Evolutionary conservation across 1,140 invertebrate species (phyloP), one percentile per base, ranked within the genome.

Genomic region (Diorhabda carinulata): DNA sequence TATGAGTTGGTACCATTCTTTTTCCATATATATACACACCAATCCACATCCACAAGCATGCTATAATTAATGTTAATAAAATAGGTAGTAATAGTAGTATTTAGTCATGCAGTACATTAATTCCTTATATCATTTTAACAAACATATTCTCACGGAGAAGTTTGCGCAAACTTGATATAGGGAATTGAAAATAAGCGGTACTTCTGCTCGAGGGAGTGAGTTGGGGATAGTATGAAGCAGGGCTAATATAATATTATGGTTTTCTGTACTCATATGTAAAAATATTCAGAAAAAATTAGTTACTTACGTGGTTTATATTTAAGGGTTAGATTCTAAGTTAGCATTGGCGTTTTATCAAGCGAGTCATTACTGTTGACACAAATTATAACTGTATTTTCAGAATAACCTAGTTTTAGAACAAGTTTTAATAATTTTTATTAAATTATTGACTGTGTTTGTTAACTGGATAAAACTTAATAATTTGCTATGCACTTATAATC

Each of bases 131-230:
- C 47, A 52, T 52, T 52, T 52, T 52, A 52, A 6, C 6, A 6
- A 52, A 52, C n/a, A 52, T 3, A 4, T 52, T 52, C 6, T 52
- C n/a, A 52, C 6, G n/a, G 2, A 52, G n/a, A 3, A 52, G 47
- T 52, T n/a, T 52, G 47, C 47, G 6, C 6, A 52, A 52, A 43
- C 40, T 40, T 42, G 52, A 65, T 52, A 65, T 62, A 62, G 43
- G 10, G 61, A 57, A 47, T 47, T 70, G 64, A 64, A 3, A 45
- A n/a, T 56, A 71, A 71, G 70, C 72, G 72, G 63, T 71, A 69
- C 72, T 73, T 73, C 72, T 73, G 72, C 72, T 73, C 61, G 44
- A 58, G 7, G 43, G 57, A 57, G 41, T 64, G 25, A 7, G 3
- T 3, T 43, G 65, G 43, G 57, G 5, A 43, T 61, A 61, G 25